These are phyloP conservation scores for Tanaodytes sp. DNA, from an alignment of 2,888 invertebrate genomes.

Conservation along the genomic window DNA sequence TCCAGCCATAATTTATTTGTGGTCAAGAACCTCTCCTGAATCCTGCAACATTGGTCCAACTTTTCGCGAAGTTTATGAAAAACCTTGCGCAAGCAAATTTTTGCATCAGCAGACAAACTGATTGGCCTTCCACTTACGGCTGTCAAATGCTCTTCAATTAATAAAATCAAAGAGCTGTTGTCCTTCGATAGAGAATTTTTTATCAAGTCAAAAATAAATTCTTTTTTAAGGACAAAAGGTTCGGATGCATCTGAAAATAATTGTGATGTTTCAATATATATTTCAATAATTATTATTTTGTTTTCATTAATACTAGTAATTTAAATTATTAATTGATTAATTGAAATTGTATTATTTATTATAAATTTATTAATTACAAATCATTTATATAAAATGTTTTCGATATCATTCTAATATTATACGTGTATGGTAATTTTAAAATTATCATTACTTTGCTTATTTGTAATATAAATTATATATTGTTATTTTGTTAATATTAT, in stretches of 20 bases:
- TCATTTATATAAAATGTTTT: constrained; percentile 2
- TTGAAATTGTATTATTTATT: neutral
- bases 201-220: neutral
- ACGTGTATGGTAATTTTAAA: neutral
- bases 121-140: neutral
- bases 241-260: constrained; percentile 2
- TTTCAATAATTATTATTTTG: neutral
- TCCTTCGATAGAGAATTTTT: neutral
- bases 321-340: constrained; percentile 2
- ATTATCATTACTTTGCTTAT: constrained; percentile 4
- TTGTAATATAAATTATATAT: constrained; percentile 1
- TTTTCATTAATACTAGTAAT: constrained; percentile 1
- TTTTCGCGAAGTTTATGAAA: neutral
- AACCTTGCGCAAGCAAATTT: neutral
- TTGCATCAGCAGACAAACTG: constrained; percentile 4
- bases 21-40: neutral
- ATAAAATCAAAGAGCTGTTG: neutral
- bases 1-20: too few relatives aligned
- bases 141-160: constrained; percentile 4
- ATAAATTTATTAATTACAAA: neutral
- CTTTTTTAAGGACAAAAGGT: neutral
- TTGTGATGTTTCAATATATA: neutral
- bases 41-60: neutral
- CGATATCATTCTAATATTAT: neutral
- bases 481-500: neutral